Evolutionary conservation across 2,797 vertebrate species (phyloP).

Genomic region (Oreochromis mossambicus): DNA sequence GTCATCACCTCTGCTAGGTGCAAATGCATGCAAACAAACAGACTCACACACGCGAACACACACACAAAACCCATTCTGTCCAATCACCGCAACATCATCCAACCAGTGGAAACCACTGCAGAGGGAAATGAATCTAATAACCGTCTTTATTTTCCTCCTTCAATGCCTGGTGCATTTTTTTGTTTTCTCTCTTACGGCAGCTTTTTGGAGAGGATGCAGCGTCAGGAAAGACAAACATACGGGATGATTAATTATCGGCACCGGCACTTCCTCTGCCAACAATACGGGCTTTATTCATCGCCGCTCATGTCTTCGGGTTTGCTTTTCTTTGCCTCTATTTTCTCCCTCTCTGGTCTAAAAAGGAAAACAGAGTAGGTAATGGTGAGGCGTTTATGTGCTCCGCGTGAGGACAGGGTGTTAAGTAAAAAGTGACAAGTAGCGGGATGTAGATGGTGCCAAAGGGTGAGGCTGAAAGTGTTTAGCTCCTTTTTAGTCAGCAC

Average conservation of each 20-base stretch:
- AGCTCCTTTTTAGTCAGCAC: conserved; percentile 11
- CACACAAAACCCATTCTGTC: conserved; percentile 28
- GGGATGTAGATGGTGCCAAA: conserved; percentile 57
- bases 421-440: conserved; percentile 62
- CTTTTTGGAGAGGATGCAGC: conserved; percentile 69
- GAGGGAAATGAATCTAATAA: conserved; percentile 64
- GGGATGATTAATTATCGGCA: conserved; percentile 74
- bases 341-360: conserved; percentile 39
- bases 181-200: conserved; percentile 72
- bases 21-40: conserved; percentile 44
- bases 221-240: conserved; percentile 73
- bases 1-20: conserved; percentile 42
- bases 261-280: conserved; percentile 58
- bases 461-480: conserved; percentile 39
- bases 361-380: conserved; percentile 70
- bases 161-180: conserved; percentile 62
- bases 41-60: background rate
- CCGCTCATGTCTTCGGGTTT: conserved; percentile 38
- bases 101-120: conserved; percentile 54
- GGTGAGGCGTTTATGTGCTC: conserved; percentile 58
- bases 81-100: conserved; percentile 35
- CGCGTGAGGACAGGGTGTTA: conserved; percentile 40
- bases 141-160: conserved; percentile 59
- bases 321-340: conserved; percentile 62
- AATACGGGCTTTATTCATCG: conserved; percentile 63